phyloP scores from a whole-genome alignment of 2,888 invertebrate genomes.

The Selenia dentaria region DNA sequence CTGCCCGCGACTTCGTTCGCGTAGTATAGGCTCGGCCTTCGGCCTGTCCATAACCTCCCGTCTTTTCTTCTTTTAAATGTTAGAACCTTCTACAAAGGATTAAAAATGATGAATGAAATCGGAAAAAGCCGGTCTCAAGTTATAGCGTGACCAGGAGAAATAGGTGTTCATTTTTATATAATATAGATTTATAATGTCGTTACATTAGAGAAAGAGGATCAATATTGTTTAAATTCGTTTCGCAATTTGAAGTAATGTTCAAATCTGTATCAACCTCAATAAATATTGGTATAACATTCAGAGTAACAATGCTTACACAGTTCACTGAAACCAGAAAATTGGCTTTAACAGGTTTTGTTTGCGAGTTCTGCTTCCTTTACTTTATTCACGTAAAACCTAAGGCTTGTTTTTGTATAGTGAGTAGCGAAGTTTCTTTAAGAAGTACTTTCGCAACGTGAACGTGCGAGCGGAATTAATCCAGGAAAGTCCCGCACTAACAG shows the following conservation, averaged over 20 bases:
- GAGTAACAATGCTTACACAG: constrained; percentile 10
- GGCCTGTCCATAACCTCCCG: too few species aligned
- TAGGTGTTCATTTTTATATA: too few species aligned
- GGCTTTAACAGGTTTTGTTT: constrained; percentile 12
- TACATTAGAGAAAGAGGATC: too few species aligned
- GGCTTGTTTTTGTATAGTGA: constrained; percentile 20
- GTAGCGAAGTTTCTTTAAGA: constrained; percentile 27
- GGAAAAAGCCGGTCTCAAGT: too few species aligned
- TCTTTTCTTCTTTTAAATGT: too few species aligned
- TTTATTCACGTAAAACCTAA: constrained; percentile 9
- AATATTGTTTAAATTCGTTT: constrained; percentile 1
- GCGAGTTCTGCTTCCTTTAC: constrained; percentile 2
- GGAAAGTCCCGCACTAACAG: constrained; percentile 20
- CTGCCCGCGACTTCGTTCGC: too few species aligned
- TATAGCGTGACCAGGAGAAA: too few species aligned
- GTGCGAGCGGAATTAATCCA: constrained; percentile 30
- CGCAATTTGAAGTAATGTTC: neutral
- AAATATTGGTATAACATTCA: constrained; percentile 12
- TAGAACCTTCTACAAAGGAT: too few species aligned
- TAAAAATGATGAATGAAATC: too few species aligned
- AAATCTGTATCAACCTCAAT: constrained; percentile 10
- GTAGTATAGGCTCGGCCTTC: too few species aligned
- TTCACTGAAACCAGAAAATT: constrained; percentile 9
- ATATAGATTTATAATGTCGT: too few species aligned
- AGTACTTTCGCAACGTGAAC: constrained; percentile 27